Base-by-base conservation (phyloP, 1,140 invertebrate species). In the Plectrocnemia conspersa region DNA sequence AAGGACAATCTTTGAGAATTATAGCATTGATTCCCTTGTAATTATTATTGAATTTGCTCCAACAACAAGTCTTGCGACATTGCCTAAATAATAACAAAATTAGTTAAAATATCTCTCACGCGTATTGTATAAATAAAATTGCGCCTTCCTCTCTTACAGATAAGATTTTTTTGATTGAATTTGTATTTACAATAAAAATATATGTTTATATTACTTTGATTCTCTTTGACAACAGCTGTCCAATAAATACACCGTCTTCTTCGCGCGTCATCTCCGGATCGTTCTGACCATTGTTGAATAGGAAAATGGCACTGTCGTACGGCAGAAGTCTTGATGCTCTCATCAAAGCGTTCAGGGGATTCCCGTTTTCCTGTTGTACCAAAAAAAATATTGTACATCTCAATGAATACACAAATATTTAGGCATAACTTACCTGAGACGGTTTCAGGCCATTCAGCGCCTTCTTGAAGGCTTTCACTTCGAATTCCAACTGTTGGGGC, bases 221-320 rank as follows among this genome's bases (percentile, higher is more conserved):
- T 19, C 45, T 77, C 59, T 16, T 77, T 73, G 15, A 76, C 65
- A 13, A 73, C 58, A 54, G 77, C 69, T 42, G 77, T 64, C 19
- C 73, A 65, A 22, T 65, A 63, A 47, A 76, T 73, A 68, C 7
- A 11, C 40, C n/a, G n/a, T 22, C 23, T 21, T 33, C 13, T 4
- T 16, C 21, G n/a, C 19, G 24, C 33, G 15, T 47, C 52, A 27
- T 33, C 32, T n/a, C 35, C 5, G 38, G 5, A 19, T 21, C 29
- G 10, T 48, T 48, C 29, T 45, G 42, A 13, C 35, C 35, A 21
- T 48, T 48, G 45, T 41, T 49, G 46, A 61, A 61, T 11, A 80
- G 67, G 63, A 80, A 79, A 0, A 80, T 68, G 0, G 79, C 79
- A 61, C 78, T 80, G 64, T 80, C 79, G 52, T 79, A 80, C 1